Evolutionary conservation across 2,113 vertebrate species (phyloP).

Genomic region (Mesoclemmys tuberculata): DNA sequence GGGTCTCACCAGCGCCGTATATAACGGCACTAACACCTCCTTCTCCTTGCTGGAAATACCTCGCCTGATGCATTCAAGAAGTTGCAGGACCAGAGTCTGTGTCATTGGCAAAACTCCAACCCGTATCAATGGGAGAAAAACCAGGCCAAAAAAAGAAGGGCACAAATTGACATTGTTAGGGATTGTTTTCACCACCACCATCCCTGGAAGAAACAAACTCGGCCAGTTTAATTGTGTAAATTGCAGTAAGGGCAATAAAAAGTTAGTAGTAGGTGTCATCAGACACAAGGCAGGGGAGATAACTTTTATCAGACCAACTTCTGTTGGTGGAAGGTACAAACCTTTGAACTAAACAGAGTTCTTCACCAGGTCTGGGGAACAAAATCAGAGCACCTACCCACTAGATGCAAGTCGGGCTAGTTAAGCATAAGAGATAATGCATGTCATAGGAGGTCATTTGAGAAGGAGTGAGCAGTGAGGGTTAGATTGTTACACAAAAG

Average conservation of each 20-base stretch:
- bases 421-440: background rate
- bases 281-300: background rate
- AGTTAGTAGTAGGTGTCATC: background rate
- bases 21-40: no score
- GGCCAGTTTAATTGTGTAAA: background rate
- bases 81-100: background rate
- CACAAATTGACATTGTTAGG: background rate
- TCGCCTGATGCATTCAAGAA: background rate
- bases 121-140: background rate
- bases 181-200: background rate
- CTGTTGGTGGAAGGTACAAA: background rate
- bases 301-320: background rate
- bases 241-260: rapidly evolving
- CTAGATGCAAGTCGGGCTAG: background rate
- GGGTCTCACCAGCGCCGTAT: no score
- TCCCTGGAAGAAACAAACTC: rapidly evolving
- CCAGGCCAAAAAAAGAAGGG: background rate
- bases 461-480: background rate
- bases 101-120: background rate
- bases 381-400: background rate
- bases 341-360: background rate
- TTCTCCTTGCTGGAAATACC: no score
- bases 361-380: background rate
- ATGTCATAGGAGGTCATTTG: background rate
- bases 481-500: background rate